Evolutionary conservation across 2,113 vertebrate species (phyloP), one percentile per base, ranked within the genome.

Genomic region (Bungarus multicinctus): DNA sequence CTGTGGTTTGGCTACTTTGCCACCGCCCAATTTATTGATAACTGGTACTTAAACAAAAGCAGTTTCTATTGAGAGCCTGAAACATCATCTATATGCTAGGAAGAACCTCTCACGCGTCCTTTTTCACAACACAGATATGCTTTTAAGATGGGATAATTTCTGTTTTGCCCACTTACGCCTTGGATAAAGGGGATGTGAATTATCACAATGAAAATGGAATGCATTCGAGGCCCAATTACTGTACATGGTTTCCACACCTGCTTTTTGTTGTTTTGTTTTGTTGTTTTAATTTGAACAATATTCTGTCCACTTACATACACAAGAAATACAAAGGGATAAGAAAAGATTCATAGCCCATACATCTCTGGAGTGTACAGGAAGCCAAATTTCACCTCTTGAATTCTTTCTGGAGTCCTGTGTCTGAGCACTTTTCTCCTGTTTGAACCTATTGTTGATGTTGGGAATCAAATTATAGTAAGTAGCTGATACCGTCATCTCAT

Each of bases 1-100:
- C 89, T 92, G 91, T 81, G 89, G 91, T 92, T 85, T 86, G 89
- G 93, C 89, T 91, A 89, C 64, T 85, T 90, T 64, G 91, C 93
- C 91, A 92, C 91, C 88, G 45, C 69, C 89, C 45, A 60, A 52
- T 85, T 86, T 92, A 90, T 58, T 90, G 52, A 85, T 91, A 89
- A 89, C n/a, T 89, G 85, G 45, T 85, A 53, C n/a, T 86, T 93
- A 88, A 91, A 86, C 89, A 55, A 57, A 47, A 86, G 54, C 85
- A 43, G n/a, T 90, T 34, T 90, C 34, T 91, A 92, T 6, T 85
- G 52, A 89, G 89, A 55, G 43, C 60, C 45, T 57, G 43, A 85
- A 25, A 88, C n/a, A 85, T 7, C 53, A 89, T 90, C 25, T 25
- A 57, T 50, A 53, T 23, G 60, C 45, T 87, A 90, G 60, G 39